Conservation (phyloP, 92 coral and sea anemone genomes). For the Zoanthus gigantus region DNA sequence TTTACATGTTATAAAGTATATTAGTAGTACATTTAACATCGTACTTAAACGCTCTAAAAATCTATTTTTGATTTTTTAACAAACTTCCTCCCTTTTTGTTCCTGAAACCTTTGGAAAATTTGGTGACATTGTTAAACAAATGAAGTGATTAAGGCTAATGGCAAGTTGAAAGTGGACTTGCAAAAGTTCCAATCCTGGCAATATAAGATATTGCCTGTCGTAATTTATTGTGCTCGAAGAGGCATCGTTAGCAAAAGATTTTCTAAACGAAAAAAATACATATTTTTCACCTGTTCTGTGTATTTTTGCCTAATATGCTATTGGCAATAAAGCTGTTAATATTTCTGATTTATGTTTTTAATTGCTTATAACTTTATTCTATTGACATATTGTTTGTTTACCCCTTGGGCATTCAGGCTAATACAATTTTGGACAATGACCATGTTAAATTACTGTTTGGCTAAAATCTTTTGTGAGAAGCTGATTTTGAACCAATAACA, state of each 20-base stretch:
- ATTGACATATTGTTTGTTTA: background rate
- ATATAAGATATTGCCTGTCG: too few species aligned
- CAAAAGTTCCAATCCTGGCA: too few species aligned
- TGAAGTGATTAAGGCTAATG: background rate
- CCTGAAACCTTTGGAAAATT: background rate
- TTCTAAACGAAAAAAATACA: background rate
- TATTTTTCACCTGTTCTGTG: background rate
- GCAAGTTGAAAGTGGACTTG: background rate
- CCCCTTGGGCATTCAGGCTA: background rate
- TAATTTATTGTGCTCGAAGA: too few species aligned
- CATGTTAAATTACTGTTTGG: background rate
- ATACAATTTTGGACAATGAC: background rate
- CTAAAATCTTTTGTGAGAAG: background rate
- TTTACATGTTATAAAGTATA: too few species aligned
- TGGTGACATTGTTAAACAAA: background rate
- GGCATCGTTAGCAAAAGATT: background rate
- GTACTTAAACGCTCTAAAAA: background rate
- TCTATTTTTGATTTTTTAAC: background rate
- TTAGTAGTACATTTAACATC: too few species aligned
- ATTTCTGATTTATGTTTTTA: background rate
- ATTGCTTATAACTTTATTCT: background rate
- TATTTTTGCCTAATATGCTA: background rate
- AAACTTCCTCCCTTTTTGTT: background rate
- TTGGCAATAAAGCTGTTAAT: background rate
- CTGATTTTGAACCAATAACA: too few species aligned